A percentile compares a stretch with the other conserved stretches of the same genome.
phyloP scores from a whole-genome alignment of 2,797 vertebrate species.

The Spinus olivaceus region DNA sequence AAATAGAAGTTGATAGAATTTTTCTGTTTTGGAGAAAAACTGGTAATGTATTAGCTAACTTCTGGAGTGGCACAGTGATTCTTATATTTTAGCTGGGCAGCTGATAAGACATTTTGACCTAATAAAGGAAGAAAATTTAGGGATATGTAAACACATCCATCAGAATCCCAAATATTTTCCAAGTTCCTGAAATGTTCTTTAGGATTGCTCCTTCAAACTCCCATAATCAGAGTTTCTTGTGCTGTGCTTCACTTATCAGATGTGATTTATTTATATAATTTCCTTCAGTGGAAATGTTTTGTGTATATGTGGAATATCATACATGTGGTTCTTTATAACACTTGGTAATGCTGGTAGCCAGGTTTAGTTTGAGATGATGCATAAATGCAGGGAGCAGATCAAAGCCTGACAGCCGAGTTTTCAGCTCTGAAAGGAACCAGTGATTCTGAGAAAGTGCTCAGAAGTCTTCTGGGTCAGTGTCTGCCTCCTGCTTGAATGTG shows the following conservation, averaged over 20 bases:
- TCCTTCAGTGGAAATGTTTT: not conserved
- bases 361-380: not conserved
- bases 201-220: not conserved
- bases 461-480: not conserved
- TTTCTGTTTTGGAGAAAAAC: not conserved
- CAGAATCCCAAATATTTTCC: not conserved
- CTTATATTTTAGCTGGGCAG: not conserved
- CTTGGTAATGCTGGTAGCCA: not conserved
- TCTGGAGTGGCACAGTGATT: not conserved
- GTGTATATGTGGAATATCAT: not conserved
- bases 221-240: not conserved
- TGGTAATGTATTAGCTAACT: not conserved
- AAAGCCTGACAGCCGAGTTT: not conserved
- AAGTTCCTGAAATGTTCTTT: not conserved
- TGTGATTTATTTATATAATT: not conserved
- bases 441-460: not conserved
- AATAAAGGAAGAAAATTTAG: not conserved
- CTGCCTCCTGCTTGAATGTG: not conserved
- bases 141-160: not conserved
- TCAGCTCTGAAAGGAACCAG: not conserved
- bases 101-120: not conserved
- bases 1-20: not conserved
- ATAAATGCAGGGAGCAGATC: not conserved
- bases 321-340: not conserved
- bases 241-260: not conserved